Percentiles rank a stretch among this genome's conserved stretches.
Evolutionary conservation across 2,113 vertebrate species (phyloP).

Genomic region (Nansenia antarctica): DNA sequence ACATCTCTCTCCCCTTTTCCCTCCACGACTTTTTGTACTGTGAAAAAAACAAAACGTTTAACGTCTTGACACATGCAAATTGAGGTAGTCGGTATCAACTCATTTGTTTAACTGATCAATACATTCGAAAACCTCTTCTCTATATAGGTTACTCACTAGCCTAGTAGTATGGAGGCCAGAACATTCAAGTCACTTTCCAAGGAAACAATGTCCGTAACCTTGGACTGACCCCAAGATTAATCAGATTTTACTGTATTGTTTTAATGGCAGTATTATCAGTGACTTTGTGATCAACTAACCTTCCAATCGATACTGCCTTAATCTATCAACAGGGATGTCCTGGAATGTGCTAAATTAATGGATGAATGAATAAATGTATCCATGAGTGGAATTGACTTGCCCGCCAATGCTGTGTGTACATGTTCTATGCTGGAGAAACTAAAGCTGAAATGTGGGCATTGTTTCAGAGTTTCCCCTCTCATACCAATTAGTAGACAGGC

Average conservation of each 20-base stretch:
- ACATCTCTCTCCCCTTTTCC: conserved; percentile 13
- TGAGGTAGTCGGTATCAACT: background rate
- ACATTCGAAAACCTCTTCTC: background rate
- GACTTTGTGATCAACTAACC: conserved; percentile 51
- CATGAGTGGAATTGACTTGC: conserved; percentile 70
- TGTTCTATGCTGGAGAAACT: background rate
- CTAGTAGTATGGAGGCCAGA: background rate
- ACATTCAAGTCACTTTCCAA: conserved; percentile 39
- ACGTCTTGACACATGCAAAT: background rate
- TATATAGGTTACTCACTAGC: background rate
- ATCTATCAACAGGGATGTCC: conserved; percentile 33
- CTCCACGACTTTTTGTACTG: background rate
- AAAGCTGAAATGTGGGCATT: background rate
- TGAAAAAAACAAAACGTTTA: background rate
- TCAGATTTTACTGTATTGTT: conserved; percentile 56
- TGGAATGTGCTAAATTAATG: conserved; percentile 27
- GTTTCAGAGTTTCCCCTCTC: no score
- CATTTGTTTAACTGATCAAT: background rate
- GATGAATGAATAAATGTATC: conserved; percentile 50
- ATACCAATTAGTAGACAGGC: no score
- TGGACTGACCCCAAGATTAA: conserved; percentile 51
- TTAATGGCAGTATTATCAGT: conserved; percentile 57
- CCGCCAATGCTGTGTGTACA: background rate
- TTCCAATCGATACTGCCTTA: conserved; percentile 57
- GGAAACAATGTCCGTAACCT: conserved; percentile 49